Conservation (phyloP, 2,888 invertebrate species). For the Sisyra nigra region DNA sequence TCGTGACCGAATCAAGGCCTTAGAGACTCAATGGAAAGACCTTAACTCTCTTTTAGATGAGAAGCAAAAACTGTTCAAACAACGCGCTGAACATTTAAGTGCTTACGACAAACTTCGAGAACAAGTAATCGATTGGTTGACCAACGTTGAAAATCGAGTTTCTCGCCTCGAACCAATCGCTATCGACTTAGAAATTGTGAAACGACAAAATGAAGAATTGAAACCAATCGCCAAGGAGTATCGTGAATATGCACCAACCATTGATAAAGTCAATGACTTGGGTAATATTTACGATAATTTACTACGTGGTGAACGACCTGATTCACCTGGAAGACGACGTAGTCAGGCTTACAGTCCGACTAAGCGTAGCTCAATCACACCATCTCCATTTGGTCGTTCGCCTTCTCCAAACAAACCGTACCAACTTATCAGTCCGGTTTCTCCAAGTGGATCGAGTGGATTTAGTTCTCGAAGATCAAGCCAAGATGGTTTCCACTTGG, state of each 20-base stretch:
- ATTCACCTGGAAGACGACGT: slow-evolving; percentile 61
- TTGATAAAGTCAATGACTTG: slow-evolving; percentile 83
- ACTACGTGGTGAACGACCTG: slow-evolving; percentile 57
- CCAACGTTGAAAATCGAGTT: slow-evolving; percentile 59
- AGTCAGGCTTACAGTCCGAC: slow-evolving; percentile 61
- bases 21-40: slow-evolving; percentile 84
- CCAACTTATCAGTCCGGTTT: slow-evolving; percentile 55
- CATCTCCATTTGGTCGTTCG: slow-evolving; percentile 54
- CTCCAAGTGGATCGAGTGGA: slow-evolving; percentile 80
- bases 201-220: slow-evolving; percentile 67
- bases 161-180: slow-evolving; percentile 69
- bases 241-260: slow-evolving; percentile 65
- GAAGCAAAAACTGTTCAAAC: slow-evolving; percentile 65
- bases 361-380: slow-evolving; percentile 44
- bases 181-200: slow-evolving; percentile 70
- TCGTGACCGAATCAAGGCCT: slow-evolving; percentile 67
- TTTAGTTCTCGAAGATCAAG: slow-evolving; percentile 86
- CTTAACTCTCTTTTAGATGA: slow-evolving; percentile 69
- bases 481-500: slow-evolving; percentile 78
- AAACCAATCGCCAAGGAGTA: slow-evolving; percentile 80
- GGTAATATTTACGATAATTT: slow-evolving; percentile 76
- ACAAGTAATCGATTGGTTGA: slow-evolving; percentile 74
- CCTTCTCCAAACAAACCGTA: slow-evolving; percentile 64
- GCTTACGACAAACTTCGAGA: slow-evolving; percentile 74
- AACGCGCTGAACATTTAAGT: slow-evolving; percentile 68